Conservation (phyloP, 2,113 vertebrate genomes). For the Rhodinocichla rosea region DNA sequence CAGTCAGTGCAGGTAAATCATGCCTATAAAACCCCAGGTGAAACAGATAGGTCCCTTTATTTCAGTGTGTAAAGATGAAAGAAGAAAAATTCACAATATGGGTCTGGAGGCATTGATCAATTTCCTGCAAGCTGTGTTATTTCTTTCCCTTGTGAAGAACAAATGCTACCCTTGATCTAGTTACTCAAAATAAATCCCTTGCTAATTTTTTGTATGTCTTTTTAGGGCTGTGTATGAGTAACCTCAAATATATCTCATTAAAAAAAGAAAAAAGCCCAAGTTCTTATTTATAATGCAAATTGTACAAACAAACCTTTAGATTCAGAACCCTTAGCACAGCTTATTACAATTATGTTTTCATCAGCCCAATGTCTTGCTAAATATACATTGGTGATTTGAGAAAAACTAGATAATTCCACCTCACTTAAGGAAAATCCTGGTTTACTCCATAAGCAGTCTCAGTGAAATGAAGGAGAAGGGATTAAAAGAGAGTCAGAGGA, state of each 20-base stretch:
- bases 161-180: not conserved
- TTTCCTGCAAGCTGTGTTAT: not conserved
- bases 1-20: not conserved
- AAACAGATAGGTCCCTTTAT: not conserved
- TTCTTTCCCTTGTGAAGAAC: not conserved
- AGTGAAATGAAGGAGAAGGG: conserved; percentile 18
- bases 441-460: not conserved
- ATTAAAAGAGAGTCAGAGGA: conserved; percentile 19
- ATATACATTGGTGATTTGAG: not conserved
- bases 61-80: not conserved
- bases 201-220: not conserved
- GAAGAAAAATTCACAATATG: not conserved
- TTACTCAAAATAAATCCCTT: not conserved
- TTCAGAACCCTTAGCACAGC: not conserved
- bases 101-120: not conserved
- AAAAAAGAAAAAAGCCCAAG: fast-evolving
- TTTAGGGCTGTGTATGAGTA: not conserved
- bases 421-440: not conserved
- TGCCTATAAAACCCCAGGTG: not conserved
- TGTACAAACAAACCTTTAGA: not conserved
- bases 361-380: not conserved
- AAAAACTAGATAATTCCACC: not conserved
- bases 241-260: not conserved
- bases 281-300: not conserved
- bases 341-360: not conserved